phyloP scores from a whole-genome alignment of 2,888 invertebrate genomes.

The Aphidoletes aphidimyza region DNA sequence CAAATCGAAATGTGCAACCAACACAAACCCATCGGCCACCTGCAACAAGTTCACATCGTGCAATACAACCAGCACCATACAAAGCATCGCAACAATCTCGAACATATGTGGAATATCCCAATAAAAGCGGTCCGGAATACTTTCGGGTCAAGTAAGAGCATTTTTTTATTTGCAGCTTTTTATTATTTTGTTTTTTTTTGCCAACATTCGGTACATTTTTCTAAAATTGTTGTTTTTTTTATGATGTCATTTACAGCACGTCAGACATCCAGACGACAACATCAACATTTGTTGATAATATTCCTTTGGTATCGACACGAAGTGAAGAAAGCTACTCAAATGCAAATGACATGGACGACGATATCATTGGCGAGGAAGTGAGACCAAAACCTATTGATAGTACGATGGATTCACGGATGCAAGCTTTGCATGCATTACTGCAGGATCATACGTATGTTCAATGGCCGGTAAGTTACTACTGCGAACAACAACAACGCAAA shows the following conservation, averaged over 20 bases:
- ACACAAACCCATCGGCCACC: not conserved
- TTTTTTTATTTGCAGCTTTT: not conserved
- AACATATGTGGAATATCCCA: not conserved
- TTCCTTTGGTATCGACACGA: conserved; percentile 59
- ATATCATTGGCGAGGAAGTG: conserved; percentile 65
- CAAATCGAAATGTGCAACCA: conserved; percentile 30
- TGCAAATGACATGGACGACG: conserved; percentile 62
- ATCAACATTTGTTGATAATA: conserved; percentile 59
- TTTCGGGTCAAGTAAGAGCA: conserved; percentile 55
- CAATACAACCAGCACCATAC: conserved; percentile 2
- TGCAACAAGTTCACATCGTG: conserved; percentile 10
- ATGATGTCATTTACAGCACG: conserved; percentile 58
- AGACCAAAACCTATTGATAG: conserved; percentile 64
- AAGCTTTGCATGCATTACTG: conserved; percentile 64
- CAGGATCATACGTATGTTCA: conserved; percentile 66
- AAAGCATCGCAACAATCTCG: not conserved
- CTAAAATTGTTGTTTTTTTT: conserved; percentile 17
- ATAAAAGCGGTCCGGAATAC: conserved; percentile 52
- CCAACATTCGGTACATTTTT: conserved; percentile 54
- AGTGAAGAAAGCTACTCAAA: conserved; percentile 57
- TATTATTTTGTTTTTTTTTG: conserved; percentile 33
- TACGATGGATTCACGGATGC: conserved; percentile 63
- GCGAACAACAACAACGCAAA: conserved; percentile 55
- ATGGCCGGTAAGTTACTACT: conserved; percentile 58
- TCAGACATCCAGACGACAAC: conserved; percentile 58